These are phyloP conservation scores for Fregata magnificens DNA, from an alignment of 2,113 vertebrate genomes.

Conservation along the genomic window DNA sequence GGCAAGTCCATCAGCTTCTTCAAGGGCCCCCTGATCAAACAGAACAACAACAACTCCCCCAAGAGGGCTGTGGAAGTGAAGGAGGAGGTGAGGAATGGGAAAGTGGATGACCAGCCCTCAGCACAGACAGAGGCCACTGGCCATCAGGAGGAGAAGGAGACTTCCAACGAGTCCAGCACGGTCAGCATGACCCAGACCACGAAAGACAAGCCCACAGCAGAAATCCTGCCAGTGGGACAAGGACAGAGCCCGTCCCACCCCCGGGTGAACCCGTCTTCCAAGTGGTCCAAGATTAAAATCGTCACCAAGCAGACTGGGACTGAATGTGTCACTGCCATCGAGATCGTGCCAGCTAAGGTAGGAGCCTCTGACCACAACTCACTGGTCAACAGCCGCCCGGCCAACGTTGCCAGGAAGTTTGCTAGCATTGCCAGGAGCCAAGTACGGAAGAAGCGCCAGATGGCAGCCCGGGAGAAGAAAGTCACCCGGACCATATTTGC, in stretches of 20 bases:
- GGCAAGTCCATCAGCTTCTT: conserved; percentile 83
- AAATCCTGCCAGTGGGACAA: conserved; percentile 73
- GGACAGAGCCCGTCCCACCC: conserved; percentile 64
- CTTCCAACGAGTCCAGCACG: conserved; percentile 94
- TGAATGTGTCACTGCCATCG: conserved; percentile 94
- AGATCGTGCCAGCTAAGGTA: conserved; percentile 87
- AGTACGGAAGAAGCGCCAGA: conserved; percentile 95
- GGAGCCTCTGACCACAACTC: conserved; percentile 81
- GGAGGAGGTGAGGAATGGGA: conserved; percentile 87
- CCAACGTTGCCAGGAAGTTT: conserved; percentile 93
- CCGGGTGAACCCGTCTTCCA: conserved; percentile 77
- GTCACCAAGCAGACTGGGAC: conserved; percentile 93
- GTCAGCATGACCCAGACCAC: conserved; percentile 90
- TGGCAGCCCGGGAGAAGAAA: conserved; percentile 97
- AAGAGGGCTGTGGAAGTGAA: conserved; percentile 75
- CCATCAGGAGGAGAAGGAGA: conserved; percentile 88
- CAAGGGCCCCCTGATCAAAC: conserved; percentile 84
- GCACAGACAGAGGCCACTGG: conserved; percentile 71
- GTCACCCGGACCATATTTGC: conserved; percentile 98
- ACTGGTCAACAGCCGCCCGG: conserved; percentile 81
- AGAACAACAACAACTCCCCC: conserved; percentile 86
- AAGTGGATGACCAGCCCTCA: conserved; percentile 78
- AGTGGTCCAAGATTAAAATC: conserved; percentile 98
- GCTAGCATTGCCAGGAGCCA: conserved; percentile 97
- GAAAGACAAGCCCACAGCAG: conserved; percentile 79